Percentiles rank a stretch among this genome's conserved stretches.
phyloP scores from a whole-genome alignment of 2,797 vertebrate genomes.

The Prunella strophiata region DNA sequence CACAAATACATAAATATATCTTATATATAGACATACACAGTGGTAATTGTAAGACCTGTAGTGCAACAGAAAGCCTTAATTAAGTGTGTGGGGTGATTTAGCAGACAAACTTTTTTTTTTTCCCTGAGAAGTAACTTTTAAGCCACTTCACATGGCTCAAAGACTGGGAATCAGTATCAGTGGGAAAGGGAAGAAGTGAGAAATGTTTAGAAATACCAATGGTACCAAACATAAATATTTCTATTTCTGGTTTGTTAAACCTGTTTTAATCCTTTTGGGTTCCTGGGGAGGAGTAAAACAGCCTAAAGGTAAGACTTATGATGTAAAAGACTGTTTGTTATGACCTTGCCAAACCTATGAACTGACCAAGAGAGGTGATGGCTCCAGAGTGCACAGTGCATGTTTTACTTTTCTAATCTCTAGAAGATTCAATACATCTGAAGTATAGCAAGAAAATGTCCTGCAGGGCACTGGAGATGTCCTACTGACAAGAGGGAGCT shows the following conservation, averaged over 20 bases:
- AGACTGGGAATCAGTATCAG: neutral
- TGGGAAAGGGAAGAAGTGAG: slow-evolving; percentile 9
- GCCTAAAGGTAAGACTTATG: slow-evolving; percentile 18
- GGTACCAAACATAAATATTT: slow-evolving; percentile 61
- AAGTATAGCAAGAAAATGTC: neutral
- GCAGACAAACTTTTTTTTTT: neutral
- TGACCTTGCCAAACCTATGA: slow-evolving; percentile 26
- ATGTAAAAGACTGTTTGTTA: slow-evolving; percentile 1
- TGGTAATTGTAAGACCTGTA: neutral
- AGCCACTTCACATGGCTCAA: slow-evolving; percentile 11
- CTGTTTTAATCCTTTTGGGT: slow-evolving; percentile 26
- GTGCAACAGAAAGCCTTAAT: neutral
- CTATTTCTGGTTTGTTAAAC: slow-evolving; percentile 39
- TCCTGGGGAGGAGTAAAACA: slow-evolving; percentile 36
- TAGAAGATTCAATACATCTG: slow-evolving; percentile 6
- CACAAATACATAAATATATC: neutral
- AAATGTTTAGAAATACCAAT: slow-evolving; percentile 27
- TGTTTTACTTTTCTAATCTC: neutral
- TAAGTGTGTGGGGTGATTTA: neutral
- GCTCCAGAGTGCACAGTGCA: neutral
- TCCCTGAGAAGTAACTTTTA: slow-evolving; percentile 29
- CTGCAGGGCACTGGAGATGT: slow-evolving; percentile 9
- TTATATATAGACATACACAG: neutral
- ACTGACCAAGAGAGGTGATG: neutral
- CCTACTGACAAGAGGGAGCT: slow-evolving; percentile 57